Base-by-base conservation (phyloP, 2,113 vertebrate genomes). In the Rana temporaria region DNA sequence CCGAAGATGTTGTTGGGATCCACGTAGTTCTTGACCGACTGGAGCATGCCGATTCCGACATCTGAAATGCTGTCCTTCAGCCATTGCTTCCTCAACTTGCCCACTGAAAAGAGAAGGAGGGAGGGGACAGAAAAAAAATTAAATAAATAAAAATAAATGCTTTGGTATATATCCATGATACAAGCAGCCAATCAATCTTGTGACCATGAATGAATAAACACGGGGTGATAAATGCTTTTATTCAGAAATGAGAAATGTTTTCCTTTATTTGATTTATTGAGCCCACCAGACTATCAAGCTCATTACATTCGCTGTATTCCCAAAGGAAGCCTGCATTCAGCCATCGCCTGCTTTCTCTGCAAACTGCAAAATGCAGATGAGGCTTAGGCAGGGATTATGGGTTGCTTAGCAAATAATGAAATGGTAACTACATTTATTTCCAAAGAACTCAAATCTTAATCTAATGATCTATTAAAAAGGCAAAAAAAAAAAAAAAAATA, bases 211-310 rank as follows among this genome's bases (percentile, higher is more conserved):
- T 97, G 96, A 98, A 96, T 96, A 98, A 98, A 98, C 97, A 96
- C 95, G 94, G 94, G 90, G 95, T 99, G 97, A 99, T 99, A 97
- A 98, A 99, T 98, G 97, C 93, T 97, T 98, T 98, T 97, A 97
- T 97, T 96, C 96, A 96, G 95, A 96, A 95, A 96, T 95, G 95
- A 97, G 98, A 97, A 98, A 97, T 99, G 97, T 97, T 98, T 97
- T 98, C 96, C 96, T 97, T 98, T 97, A 93, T 95, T 95, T 99
- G 97, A 99, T 98, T 99, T 99, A 99, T 98, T 97, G 97, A 97
- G 97, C 97, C 95, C 95, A 97, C 95, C 93, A 98, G 96, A 98
- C 97, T 96, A 98, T 98, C 96, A 98, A 96, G 97, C 97, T 98
- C 98, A 99, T 99, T 99, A 99, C 96, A 95, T 95, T 90, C 92